Conservation (phyloP, 1,140 invertebrate species). For the Heliconius nattereri region DNA sequence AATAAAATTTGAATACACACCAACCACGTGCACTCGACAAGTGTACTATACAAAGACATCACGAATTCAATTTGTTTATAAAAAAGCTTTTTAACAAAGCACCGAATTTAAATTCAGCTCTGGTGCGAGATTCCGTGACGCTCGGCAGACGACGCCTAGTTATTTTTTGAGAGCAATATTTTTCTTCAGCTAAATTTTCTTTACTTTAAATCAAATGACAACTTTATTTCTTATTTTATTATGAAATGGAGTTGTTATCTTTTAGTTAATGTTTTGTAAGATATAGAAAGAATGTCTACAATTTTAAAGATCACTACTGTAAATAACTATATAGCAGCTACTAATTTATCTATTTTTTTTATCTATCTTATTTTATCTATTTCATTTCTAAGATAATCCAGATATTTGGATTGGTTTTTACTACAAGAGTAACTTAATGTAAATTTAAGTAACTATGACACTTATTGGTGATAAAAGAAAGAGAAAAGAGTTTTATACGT, state of each 20-base stretch:
- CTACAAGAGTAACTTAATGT: no score
- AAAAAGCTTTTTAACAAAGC: background rate
- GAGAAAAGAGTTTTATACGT: no score
- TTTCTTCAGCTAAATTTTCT: background rate
- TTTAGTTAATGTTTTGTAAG: background rate
- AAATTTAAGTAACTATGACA: no score
- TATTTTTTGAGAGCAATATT: background rate
- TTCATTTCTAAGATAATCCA: no score
- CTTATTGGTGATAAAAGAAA: no score
- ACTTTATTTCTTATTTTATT: background rate
- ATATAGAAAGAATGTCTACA: background rate
- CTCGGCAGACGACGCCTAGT: background rate
- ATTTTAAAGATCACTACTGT: no score
- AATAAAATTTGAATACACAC: background rate
- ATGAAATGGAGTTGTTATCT: background rate
- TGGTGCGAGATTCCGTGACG: background rate
- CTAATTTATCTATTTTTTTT: no score
- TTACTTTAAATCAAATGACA: background rate
- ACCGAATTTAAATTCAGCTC: conserved; percentile 1
- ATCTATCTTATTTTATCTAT: no score
- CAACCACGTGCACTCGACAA: background rate
- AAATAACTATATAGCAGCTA: no score
- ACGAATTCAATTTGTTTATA: background rate
- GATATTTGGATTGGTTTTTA: no score
- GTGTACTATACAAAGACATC: background rate